A percentile compares a stretch with the other conserved stretches of the same genome.
phyloP scores from a whole-genome alignment of 2,888 invertebrate genomes.

The Agriopis leucophaearia region DNA sequence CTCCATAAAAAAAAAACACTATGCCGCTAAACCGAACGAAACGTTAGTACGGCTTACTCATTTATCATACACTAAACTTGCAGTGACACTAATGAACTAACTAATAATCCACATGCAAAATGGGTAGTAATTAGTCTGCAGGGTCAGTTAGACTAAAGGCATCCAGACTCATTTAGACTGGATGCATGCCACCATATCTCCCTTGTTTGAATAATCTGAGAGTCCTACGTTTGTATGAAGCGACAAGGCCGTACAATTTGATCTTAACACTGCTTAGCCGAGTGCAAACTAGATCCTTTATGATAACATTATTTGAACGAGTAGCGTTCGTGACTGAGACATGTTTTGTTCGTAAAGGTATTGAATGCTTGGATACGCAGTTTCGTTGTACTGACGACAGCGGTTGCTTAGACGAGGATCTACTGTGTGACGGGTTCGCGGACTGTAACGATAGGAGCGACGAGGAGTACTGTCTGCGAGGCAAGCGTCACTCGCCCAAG shows the following conservation, averaged over 20 bases:
- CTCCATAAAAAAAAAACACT: too few relatives aligned
- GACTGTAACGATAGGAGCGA: slow-evolving; percentile 89
- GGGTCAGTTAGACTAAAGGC: too few relatives aligned
- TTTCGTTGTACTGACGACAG: slow-evolving; percentile 86
- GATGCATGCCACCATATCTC: too few relatives aligned
- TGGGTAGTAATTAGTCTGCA: too few relatives aligned
- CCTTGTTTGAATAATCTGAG: too few relatives aligned
- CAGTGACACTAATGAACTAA: too few relatives aligned
- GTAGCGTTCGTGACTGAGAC: slow-evolving; percentile 22
- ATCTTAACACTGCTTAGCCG: slow-evolving; percentile 59
- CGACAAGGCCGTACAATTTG: slow-evolving; percentile 19
- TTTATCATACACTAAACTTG: too few relatives aligned
- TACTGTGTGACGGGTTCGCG: slow-evolving; percentile 86
- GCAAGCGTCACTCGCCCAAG: slow-evolving; percentile 66
- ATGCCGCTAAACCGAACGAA: too few relatives aligned
- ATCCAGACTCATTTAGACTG: too few relatives aligned
- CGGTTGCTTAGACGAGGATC: slow-evolving; percentile 86
- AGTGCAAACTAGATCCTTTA: slow-evolving; percentile 39
- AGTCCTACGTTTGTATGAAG: not conserved
- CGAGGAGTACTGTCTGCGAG: slow-evolving; percentile 85
- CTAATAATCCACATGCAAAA: too few relatives aligned
- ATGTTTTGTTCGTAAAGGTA: slow-evolving; percentile 68
- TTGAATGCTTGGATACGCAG: slow-evolving; percentile 73
- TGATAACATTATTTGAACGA: slow-evolving; percentile 27
- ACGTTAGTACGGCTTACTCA: too few relatives aligned